Evolutionary conservation across 2,113 vertebrate species (phyloP).

Genomic region (Cochlearius cochlearius): DNA sequence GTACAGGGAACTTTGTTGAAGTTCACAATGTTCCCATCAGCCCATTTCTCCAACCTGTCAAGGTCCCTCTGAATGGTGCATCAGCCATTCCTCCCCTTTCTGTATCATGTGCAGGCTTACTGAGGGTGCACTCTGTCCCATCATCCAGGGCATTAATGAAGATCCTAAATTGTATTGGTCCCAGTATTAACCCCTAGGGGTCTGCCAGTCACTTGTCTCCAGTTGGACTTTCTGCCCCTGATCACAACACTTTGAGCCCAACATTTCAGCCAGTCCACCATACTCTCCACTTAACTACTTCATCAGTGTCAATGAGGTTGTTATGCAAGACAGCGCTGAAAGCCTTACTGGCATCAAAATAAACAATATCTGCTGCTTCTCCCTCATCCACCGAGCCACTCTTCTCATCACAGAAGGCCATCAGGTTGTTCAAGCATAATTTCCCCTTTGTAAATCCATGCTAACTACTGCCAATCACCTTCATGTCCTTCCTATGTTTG

Average conservation of each 20-base stretch:
- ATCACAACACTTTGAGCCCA: not conserved
- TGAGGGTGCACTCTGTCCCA: not conserved
- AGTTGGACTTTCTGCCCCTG: not conserved
- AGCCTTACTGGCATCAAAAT: not conserved
- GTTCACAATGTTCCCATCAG: rapidly evolving
- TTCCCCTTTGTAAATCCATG: not conserved
- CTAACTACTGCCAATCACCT: rapidly evolving
- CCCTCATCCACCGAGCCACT: rapidly evolving
- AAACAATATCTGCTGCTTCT: not conserved
- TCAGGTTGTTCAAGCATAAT: not conserved
- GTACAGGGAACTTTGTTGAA: not conserved
- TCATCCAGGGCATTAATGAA: not conserved
- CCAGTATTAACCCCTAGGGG: not conserved
- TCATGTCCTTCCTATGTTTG: not conserved
- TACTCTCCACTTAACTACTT: not conserved
- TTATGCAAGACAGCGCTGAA: not conserved
- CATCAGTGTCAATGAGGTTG: not conserved
- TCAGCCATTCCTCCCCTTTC: rapidly evolving
- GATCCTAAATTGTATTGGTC: not conserved
- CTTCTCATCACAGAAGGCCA: not conserved
- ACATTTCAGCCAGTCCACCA: not conserved
- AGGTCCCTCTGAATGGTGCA: not conserved
- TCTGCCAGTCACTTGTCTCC: not conserved
- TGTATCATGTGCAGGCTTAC: not conserved
- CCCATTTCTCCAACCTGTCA: not conserved